Conservation (phyloP, 2,113 vertebrate genomes). For the Sus scrofa region DNA sequence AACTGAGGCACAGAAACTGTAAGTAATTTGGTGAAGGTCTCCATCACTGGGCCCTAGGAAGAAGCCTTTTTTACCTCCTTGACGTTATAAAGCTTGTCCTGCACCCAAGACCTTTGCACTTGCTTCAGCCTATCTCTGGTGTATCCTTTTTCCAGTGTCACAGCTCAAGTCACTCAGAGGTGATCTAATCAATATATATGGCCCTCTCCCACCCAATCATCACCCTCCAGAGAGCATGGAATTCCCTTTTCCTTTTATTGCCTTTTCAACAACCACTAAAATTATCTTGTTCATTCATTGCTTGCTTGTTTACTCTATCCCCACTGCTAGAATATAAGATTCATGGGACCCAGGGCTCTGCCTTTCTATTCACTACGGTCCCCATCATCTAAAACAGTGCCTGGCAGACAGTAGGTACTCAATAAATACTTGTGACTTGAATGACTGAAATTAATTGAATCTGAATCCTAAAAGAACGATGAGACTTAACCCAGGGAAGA, state of each 20-base stretch:
- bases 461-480: background rate
- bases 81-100: background rate
- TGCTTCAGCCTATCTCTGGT: background rate
- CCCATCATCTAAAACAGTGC: background rate
- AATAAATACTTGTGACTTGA: background rate
- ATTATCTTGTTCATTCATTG: background rate
- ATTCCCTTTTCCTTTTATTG: background rate
- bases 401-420: background rate
- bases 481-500: background rate
- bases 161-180: background rate
- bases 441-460: background rate
- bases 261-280: background rate
- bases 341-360: background rate
- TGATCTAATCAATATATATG: background rate
- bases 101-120: background rate
- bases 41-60: background rate
- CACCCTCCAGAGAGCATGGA: background rate
- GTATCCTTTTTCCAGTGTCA: background rate
- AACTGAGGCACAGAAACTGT: background rate
- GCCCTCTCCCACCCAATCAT: background rate
- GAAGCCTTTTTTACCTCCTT: background rate
- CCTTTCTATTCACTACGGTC: background rate
- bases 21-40: background rate
- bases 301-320: background rate
- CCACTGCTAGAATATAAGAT: background rate